Evolutionary conservation across 2,113 vertebrate species (phyloP).

Genomic region (Nerophis lumbriciformis): DNA sequence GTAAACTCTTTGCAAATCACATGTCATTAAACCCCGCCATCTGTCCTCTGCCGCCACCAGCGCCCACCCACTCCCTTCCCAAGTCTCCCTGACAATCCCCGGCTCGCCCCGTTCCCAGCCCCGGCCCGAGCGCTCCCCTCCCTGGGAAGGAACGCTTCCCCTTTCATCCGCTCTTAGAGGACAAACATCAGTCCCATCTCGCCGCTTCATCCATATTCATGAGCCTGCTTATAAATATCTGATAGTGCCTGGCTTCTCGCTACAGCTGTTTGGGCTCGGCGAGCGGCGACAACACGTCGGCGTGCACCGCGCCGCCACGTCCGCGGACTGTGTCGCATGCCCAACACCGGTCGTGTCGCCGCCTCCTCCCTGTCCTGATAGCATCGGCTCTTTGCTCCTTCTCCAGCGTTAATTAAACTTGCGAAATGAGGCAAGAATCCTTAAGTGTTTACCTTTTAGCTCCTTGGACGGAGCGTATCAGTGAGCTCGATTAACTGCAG

Average conservation of each 20-base stretch:
- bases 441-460: constrained; percentile 71
- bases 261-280: constrained; percentile 72
- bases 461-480: constrained; percentile 66
- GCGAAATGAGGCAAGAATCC: constrained; percentile 72
- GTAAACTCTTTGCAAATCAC: constrained; percentile 43
- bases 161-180: constrained; percentile 81
- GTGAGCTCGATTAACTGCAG: constrained; percentile 31
- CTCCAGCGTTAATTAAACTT: constrained; percentile 68
- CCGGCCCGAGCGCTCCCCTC: constrained; percentile 63
- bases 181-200: constrained; percentile 80
- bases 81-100: constrained; percentile 30
- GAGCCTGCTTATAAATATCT: constrained; percentile 79
- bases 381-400: constrained; percentile 62
- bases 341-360: constrained; percentile 31
- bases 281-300: constrained; percentile 21
- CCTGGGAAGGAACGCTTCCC: constrained; percentile 66
- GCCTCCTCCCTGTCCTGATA: constrained; percentile 58
- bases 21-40: constrained; percentile 56
- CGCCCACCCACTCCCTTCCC: constrained; percentile 30
- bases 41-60: constrained; percentile 31
- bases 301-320: background rate
- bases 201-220: constrained; percentile 75
- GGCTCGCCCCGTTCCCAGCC: constrained; percentile 41
- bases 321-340: constrained; percentile 1
- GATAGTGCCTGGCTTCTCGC: constrained; percentile 61